Base-by-base conservation (phyloP, 1,140 invertebrate genomes). In the Drosophila kohkoa region DNA sequence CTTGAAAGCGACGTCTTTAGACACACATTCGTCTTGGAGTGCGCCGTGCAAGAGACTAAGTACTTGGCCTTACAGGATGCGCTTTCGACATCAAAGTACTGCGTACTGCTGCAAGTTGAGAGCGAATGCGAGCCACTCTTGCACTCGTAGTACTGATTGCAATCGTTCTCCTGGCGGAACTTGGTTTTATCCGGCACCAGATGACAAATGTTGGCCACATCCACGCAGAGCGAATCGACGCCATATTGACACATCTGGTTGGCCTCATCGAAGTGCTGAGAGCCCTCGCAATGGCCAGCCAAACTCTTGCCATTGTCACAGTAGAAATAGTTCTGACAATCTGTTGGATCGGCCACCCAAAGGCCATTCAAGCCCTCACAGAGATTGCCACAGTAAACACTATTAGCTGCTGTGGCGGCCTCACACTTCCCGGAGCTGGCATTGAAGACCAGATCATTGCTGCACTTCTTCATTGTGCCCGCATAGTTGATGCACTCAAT, bases 171-270 rank as follows among this genome's bases (percentile, higher is more conserved):
- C 13, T 82, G 45, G 0, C 77, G 78, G 38, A 90, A 91, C 51
- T 68, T 71, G 0, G 78, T 78, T 5, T 73, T 66, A 0, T 73
- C 49, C 5, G 85, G 75, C 32, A 91, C 32, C 25, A 90, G 45
- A 13, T 87, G 76, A 45, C 90, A 91, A 10, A 91, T 89, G 58
- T 90, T 79, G 11, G 72, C 70, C 35, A 91, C 82, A 25, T 89
- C 85, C 15, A 85, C 70, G 48, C 90, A 91, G 0, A 45, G 5
- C 0, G 85, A 91, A 10, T 82, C 64, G 8, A 38, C 28, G 5
- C 48, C 45, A 16, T 81, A 74, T 25, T 72, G 11, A 25, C 90
- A 91, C 0, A 51, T n/a, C 54, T 87, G 85, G 0, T 28, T 41
- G 1, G 66, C 5, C 43, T 91, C 82, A n/a, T 74, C 30, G 20